Evolutionary conservation across 2,113 vertebrate genomes (phyloP), one percentile per base, ranked within the genome.

Genomic region (Echinops telfairi): DNA sequence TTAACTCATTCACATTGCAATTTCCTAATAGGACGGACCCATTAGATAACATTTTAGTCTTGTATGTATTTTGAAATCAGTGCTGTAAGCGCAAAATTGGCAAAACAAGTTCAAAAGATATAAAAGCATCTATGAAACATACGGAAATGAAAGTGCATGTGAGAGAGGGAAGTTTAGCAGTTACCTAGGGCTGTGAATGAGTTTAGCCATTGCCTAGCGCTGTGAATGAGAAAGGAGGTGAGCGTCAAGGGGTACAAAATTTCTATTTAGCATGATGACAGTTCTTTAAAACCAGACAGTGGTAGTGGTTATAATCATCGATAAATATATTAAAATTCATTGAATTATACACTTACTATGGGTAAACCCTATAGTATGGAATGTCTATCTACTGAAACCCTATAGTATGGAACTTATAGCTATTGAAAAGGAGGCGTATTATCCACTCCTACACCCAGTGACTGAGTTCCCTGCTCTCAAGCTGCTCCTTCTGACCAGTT

Each of bases 11-110:
- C 71, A 80, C 5, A 19, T 14, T n/a, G 22, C 33, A 12, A 14
- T 92, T 92, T 93, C 22, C 87, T 92, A 64, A 85, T 47, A 71
- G 38, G 11, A 66, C 68, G 11, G 71, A 33, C 40, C 40, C 40
- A 40, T 76, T 83, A 83, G 47, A 82, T 84, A 68, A 33, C 62
- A 53, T 64, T 83, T 88, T 62, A 31, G 25, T 57, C 20, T 40
- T 29, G 27, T 84, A 79, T 3, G 15, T 78, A 58, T 81, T 89
- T 90, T 89, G 53, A n/a, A 66, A 66, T 66, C 23, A 62, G 5
- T 53, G 47, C 5, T 53, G 47, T 53, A 53, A 62, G 60, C 60
- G 19, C 60, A 62, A 62, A 2, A 62, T 23, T 12, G 19, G 22
- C 4, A 86, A 86, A 82, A 64, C 29, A 84, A 83, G 94, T 33